Percentiles rank a stretch among this genome's conserved stretches.
These are phyloP conservation scores for Phalera bucephala DNA, from an alignment of 2,888 invertebrate genomes.

Conservation along the genomic window DNA sequence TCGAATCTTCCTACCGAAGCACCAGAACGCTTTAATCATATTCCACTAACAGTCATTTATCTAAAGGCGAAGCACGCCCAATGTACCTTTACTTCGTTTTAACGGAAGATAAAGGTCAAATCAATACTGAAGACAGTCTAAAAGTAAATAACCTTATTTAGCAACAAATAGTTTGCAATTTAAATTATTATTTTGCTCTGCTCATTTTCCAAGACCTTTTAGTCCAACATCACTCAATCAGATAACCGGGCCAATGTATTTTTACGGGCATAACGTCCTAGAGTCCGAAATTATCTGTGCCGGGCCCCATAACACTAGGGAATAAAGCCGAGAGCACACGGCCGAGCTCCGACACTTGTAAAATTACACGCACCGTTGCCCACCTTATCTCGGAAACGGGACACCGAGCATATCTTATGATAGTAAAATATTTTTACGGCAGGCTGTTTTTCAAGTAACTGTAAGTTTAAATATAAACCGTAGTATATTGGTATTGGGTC, in stretches of 20 bases:
- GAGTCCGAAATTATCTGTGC: conserved; percentile 7
- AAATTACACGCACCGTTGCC: conserved; percentile 63
- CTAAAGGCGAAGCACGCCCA: too few species aligned
- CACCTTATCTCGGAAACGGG: conserved; percentile 47
- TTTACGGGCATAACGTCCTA: not conserved
- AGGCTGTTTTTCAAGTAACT: conserved; percentile 10
- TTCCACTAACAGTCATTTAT: too few species aligned
- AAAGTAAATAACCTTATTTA: too few species aligned
- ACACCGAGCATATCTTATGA: conserved; percentile 30
- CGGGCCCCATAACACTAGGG: conserved; percentile 13
- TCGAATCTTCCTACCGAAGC: too few species aligned
- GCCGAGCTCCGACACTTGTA: conserved; percentile 55
- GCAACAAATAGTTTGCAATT: too few species aligned
- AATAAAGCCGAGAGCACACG: conserved; percentile 3
- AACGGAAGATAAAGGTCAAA: too few species aligned
- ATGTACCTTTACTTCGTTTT: too few species aligned
- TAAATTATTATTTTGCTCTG: too few species aligned
- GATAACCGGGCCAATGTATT: not conserved
- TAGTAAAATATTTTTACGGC: conserved; percentile 24
- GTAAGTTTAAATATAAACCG: conserved; percentile 16
- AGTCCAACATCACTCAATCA: too few species aligned
- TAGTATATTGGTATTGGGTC: not conserved
- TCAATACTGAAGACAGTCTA: too few species aligned
- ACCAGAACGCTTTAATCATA: too few species aligned
- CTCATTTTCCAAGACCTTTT: too few species aligned